Evolutionary conservation across 2,797 vertebrate species (phyloP), one percentile per base, ranked within the genome.

Genomic region (Scolopax rusticola): DNA sequence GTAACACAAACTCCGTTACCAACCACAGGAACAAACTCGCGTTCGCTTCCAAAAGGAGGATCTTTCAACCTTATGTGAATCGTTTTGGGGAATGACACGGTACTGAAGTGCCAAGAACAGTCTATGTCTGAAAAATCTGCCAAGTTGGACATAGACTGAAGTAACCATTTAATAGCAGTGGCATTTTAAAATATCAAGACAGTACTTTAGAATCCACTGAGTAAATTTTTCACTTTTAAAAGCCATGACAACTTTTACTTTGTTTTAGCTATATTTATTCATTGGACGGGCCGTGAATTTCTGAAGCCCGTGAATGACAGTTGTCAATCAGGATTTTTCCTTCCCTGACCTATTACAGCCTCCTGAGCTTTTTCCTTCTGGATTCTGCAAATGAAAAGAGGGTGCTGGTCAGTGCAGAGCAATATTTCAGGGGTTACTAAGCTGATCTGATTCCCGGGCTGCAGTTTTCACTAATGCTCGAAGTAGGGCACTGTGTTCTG

Each of bases 401-500:
- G 30, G 64, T 83, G 69, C 47, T 45, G 64, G 56, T 32, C 59
- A 27, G 50, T 15, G 38, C 57, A 24, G 78, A 17, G 80, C 6
- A 6, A 5, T 40, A 19, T 84, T 68, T 75, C 84, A 24, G 87
- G 64, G 70, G 23, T 50, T 70, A 41, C 93, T 92, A 1, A 91
- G 92, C 3, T 74, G 93, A 27, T 74, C 24, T 33, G 85, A 27
- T 82, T 84, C 33, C 71, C 38, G 67, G 30, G 90, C 84, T 96
- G 95, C 89, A 76, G 76, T 95, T 95, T 97, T 87, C 94, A 74
- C 90, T 84, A 87, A 67, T 21, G 95, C 94, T 95, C 89, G n/a
- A 97, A 94, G 96, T 94, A 98, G 98, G 97, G 97, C 98, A 95
- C 94, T 89, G 97, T 93, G 97, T 95, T 96, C 90, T 50, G 8